phyloP scores from a whole-genome alignment of 2,797 vertebrate species.

The Phalanger gymnotis region DNA sequence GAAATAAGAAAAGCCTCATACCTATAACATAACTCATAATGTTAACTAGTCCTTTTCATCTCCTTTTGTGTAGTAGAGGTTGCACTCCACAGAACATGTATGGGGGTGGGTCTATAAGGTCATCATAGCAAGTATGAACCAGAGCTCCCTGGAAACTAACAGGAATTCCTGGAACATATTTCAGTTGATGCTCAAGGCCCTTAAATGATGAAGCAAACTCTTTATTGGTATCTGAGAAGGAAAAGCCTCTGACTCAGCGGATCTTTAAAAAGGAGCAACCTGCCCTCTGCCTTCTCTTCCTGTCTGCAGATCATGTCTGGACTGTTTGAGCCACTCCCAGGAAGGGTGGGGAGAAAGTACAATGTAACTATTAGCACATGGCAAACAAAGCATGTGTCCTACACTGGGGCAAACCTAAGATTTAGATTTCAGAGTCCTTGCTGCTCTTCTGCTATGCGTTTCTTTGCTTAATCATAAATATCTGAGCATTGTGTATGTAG shows the following conservation, averaged over 20 bases:
- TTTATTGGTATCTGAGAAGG: not conserved
- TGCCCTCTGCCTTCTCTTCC: not conserved
- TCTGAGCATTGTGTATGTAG: not conserved
- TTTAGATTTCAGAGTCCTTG: not conserved
- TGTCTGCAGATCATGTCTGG: not conserved
- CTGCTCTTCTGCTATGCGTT: not conserved
- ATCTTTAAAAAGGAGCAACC: not conserved
- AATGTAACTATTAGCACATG: not conserved
- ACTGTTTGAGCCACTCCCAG: not conserved
- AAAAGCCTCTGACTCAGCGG: not conserved
- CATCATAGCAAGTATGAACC: not conserved
- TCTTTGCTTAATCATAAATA: not conserved
- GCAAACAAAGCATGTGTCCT: not conserved
- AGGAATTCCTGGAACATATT: not conserved
- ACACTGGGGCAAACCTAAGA: not conserved
- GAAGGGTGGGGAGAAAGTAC: not conserved
- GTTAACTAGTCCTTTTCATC: not conserved
- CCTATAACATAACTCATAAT: not conserved
- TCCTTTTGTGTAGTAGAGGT: not conserved
- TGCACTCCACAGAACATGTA: not conserved
- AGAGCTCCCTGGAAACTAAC: not conserved
- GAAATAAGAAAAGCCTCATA: not conserved
- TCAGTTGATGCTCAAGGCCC: not conserved
- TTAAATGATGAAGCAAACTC: not conserved
- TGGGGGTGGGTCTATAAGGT: not conserved